Conservation (phyloP, 2,113 vertebrate species). For the Sapayoa aenigma region DNA sequence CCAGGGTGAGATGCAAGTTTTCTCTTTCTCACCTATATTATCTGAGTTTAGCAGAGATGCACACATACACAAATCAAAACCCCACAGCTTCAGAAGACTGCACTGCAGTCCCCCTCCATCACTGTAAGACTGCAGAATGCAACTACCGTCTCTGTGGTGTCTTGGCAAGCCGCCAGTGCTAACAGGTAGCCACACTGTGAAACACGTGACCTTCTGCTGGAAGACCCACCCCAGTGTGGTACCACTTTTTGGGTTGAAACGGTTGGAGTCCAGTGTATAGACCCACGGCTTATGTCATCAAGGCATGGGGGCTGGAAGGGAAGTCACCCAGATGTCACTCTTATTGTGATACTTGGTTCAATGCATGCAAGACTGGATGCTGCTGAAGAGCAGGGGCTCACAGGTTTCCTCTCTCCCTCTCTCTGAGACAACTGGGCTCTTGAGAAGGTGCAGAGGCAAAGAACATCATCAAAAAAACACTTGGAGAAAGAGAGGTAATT, state of each 20-base stretch:
- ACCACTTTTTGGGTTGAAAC: not conserved
- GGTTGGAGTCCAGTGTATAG: not conserved
- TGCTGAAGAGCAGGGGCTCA: not conserved
- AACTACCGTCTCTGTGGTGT: not conserved
- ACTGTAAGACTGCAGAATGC: not conserved
- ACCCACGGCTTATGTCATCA: not conserved
- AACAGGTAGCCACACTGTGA: not conserved
- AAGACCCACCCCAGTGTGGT: not conserved
- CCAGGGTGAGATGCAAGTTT: not conserved
- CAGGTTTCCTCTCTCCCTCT: not conserved
- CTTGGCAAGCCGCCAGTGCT: not conserved
- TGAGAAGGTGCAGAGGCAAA: not conserved
- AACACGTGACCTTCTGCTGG: not conserved
- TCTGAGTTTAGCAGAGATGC: not conserved
- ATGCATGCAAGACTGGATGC: not conserved
- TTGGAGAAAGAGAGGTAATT: not conserved
- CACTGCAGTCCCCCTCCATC: not conserved
- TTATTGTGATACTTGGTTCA: rapidly evolving
- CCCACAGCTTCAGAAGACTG: not conserved
- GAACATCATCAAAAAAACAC: not conserved
- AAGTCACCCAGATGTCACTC: not conserved
- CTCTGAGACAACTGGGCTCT: not conserved
- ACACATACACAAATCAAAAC: not conserved
- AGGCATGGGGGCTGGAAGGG: not conserved
- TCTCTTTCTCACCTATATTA: not conserved